These are phyloP conservation scores for Cinclus cinclus DNA, from an alignment of 2,113 vertebrate genomes.

Conservation along the genomic window DNA sequence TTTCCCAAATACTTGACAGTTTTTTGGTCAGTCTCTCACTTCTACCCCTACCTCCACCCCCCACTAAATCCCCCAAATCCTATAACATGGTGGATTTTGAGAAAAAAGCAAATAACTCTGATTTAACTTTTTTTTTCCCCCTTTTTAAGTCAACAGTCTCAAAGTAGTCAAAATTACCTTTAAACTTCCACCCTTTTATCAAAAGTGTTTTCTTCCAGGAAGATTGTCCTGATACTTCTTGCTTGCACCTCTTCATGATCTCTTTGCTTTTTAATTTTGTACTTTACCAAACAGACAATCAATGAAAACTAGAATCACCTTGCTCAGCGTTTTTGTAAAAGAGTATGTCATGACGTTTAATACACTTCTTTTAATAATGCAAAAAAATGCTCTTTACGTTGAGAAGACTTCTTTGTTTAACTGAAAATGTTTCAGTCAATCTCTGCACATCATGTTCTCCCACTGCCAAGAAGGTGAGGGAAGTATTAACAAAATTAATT, in stretches of 20 bases:
- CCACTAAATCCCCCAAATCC: not conserved
- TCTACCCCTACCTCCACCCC: fast-evolving
- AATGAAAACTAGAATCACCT: not conserved
- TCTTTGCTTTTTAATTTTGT: not conserved
- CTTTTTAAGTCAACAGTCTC: not conserved
- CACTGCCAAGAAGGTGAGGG: not conserved
- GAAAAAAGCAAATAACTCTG: fast-evolving
- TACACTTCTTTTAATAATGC: not conserved
- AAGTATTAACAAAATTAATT: not conserved
- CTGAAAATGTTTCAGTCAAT: not conserved
- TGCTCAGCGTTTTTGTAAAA: not conserved
- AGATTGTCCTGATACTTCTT: not conserved
- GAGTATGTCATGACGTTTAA: not conserved
- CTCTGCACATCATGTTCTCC: not conserved
- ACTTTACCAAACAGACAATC: not conserved
- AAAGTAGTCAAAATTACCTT: not conserved
- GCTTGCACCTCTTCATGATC: not conserved
- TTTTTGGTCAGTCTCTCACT: not conserved
- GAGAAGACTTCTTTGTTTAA: not conserved
- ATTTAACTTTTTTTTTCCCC: not conserved
- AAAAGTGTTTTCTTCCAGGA: not conserved
- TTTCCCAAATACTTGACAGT: not conserved
- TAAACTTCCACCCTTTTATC: not conserved
- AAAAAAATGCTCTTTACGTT: not conserved
- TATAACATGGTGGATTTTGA: not conserved